A percentile compares a stretch with the other conserved stretches of the same genome.
phyloP scores from a whole-genome alignment of 2,797 vertebrate genomes.

The Cossypha niveicapilla region DNA sequence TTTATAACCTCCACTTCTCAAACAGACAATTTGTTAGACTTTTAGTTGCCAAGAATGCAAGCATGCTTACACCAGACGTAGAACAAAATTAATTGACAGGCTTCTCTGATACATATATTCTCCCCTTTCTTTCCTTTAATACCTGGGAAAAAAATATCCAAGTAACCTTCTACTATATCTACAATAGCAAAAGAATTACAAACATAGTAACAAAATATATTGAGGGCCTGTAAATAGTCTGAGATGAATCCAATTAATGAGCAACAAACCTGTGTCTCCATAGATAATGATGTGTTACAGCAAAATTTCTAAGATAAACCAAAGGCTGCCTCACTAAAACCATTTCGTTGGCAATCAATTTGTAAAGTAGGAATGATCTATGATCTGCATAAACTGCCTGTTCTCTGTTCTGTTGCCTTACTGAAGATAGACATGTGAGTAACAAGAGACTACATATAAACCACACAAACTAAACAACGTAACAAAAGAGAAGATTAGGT shows the following conservation, averaged over 20 bases:
- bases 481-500: not conserved
- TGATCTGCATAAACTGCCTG: not conserved
- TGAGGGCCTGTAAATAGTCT: not conserved
- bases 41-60: not conserved
- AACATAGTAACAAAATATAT: not conserved
- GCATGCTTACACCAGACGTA: not conserved
- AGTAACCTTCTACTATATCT: not conserved
- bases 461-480: not conserved
- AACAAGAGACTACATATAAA: not conserved
- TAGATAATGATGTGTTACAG: not conserved
- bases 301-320: not conserved
- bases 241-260: not conserved
- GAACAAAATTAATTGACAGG: not conserved
- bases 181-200: not conserved
- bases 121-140: not conserved
- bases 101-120: not conserved
- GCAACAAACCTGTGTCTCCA: not conserved
- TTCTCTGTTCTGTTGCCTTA: not conserved
- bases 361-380: not conserved
- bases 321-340: not conserved
- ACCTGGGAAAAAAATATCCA: not conserved
- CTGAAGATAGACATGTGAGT: not conserved
- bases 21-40: not conserved
- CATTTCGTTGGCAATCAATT: not conserved
- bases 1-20: constrained; percentile 4